Evolutionary conservation across 2,888 invertebrate species (phyloP), one percentile per base, ranked within the genome.

Genomic region (Acanthosepion pharaonis): DNA sequence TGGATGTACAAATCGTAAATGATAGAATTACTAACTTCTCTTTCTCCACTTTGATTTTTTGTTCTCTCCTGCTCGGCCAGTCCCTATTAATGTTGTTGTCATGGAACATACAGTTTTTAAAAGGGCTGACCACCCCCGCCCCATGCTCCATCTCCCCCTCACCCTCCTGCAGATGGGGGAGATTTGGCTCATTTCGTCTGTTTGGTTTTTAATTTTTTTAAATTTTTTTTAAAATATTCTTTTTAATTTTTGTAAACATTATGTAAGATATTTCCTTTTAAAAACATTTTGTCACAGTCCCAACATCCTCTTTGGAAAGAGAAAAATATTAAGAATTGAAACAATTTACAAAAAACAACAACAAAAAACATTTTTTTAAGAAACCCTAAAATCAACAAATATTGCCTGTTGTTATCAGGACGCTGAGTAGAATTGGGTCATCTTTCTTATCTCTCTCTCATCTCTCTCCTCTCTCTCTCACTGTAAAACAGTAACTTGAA

Each of bases 131-230:
- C 78, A 78, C 78, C 78, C 78, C 78, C 5, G 1, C 92, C 92
- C 92, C 92, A 49, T 53, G 49, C 92, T 53, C 53, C 92, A 49
- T 53, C 92, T 92, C 92, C 92, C 92, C 92, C 92, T 92, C 92
- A 49, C 92, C 92, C 92, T 53, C 92, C 92, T 53, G 49, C 92
- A 49, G 49, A 49, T 53, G 49, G 53, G 49, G 53, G 53, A 92
- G 53, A 53, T 51, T 92, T 92, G 92, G 49, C 53, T 92, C 49
- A 92, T 92, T 49, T 28, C 92, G 28, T 92, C 92, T 92, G 92
- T 92, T 92, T 53, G 53, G 28, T 53, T 92, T 42, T 92, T 92
- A 28, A 28, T 92, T 28, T 53, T 18, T 48, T 92, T 92, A 25
- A 25, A 11, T 92, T 49, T 92, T 42, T 51, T 78, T 25, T 78